phyloP scores from a whole-genome alignment of 1,140 invertebrate genomes.

The Trichonephila inaurata region DNA sequence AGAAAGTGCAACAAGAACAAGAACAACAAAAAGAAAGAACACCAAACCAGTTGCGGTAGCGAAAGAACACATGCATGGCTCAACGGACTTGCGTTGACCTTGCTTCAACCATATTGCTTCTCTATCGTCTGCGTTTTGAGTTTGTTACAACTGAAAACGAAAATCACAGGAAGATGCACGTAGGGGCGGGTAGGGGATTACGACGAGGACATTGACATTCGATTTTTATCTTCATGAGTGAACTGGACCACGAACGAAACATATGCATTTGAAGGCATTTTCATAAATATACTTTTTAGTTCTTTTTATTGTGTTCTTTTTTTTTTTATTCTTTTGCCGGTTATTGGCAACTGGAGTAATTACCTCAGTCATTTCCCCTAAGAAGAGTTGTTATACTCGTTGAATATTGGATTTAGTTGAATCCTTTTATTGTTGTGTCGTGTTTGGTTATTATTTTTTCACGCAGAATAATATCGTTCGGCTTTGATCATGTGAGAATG shows the following conservation, averaged over 20 bases:
- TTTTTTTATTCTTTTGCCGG: constrained; percentile 1
- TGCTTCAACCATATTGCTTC: constrained; percentile 25
- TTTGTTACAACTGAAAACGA: constrained; percentile 33
- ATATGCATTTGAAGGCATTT: constrained; percentile 48
- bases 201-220: constrained; percentile 57
- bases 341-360: constrained; percentile 23
- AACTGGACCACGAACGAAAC: constrained; percentile 55
- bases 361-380: constrained; percentile 8
- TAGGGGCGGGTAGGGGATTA: constrained; percentile 4
- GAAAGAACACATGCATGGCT: constrained; percentile 19
- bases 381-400: constrained; percentile 3
- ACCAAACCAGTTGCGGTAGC: constrained; percentile 45
- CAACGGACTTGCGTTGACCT: constrained; percentile 29
- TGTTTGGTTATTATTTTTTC: too few species aligned
- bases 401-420: not conserved
- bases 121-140: not conserved
- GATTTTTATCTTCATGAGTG: constrained; percentile 49
- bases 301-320: not conserved
- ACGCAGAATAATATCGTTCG: too few species aligned
- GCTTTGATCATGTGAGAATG: too few species aligned
- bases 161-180: constrained; percentile 44
- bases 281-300: constrained; percentile 41
- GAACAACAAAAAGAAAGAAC: constrained; percentile 4
- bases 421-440: too few species aligned
- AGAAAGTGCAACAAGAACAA: constrained; percentile 35